Base-by-base conservation (phyloP, 1,140 invertebrate species). In the Sarcophaga peregrina region DNA sequence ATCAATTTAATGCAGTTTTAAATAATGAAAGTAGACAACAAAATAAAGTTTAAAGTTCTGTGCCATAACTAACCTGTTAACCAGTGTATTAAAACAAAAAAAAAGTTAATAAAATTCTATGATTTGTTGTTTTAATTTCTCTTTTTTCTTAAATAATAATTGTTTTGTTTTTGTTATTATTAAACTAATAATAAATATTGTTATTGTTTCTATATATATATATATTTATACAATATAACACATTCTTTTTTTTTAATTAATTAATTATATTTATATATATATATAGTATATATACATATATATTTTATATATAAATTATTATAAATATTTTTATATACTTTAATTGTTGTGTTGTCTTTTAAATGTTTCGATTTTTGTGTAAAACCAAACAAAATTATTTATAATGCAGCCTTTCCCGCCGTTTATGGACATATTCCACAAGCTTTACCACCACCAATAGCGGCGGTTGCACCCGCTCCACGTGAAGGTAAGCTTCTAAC, bases 401-500 rank as follows among this genome's bases (percentile, higher is more conserved):
- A 93, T 94, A 94, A 93, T 93, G 94, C 96, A 95, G 96, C 97
- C 92, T 98, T 97, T 92, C 96, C 97, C 91, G 95, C 96, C 92
- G 96, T 97, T 91, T 98, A 98, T 93, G 95, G 96, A 90, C 96
- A 98, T 94, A 97, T 97, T 93, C 96, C 97, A 92, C 97, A 98
- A 94, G 96, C 96, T 89, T 95, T 98, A 89, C 95, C 96, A 89
- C 96, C 96, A 92, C 96, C 97, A 91, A 95, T 97, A 93, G 95
- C 96, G 87, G 95, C 96, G 87, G 95, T 97, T 91, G 95, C 96
- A 87, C 95, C 96, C 83, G 94, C 95, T 90, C 96, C 97, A 92
- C 96, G 97, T 94, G 97, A 98, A 96, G 96, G 96, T 97, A 96
- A 96, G 95, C 92, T 87, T 80, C 72, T 75, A 62, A 74, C 48